Base-by-base conservation (phyloP, 2,113 vertebrate genomes). In the Ptychochromis oligacanthus region DNA sequence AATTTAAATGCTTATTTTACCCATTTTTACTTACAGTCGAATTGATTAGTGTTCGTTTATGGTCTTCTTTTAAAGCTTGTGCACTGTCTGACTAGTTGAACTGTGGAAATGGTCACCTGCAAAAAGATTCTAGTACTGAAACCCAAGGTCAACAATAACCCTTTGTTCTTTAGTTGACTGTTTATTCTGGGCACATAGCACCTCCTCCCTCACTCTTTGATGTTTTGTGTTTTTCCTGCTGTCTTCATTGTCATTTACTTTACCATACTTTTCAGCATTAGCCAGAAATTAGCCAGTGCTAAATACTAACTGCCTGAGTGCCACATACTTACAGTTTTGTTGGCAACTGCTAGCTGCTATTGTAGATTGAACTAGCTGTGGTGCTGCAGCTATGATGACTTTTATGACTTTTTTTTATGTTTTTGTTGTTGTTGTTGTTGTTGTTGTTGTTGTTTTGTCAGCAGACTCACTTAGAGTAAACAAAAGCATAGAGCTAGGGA, bases 381-480 rank as follows among this genome's bases (percentile, higher is more conserved):
- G 13, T 46, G 34, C 60, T 14, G 61, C 61, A 40, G 8, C 61
- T 40, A 13, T 40, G 36, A 64, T 64, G 36, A 64, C n/a, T n/a
- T n/a, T n/a, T n/a, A n/a, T n/a, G n/a, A n/a, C n/a, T n/a, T n/a
- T n/a, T n/a, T n/a, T n/a, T n/a, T n/a, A n/a, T n/a, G n/a, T n/a
- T n/a, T n/a, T n/a, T n/a, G n/a, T n/a, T n/a, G n/a, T n/a, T n/a
- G n/a, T n/a, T n/a, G n/a, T n/a, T n/a, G n/a, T n/a, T n/a, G n/a
- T n/a, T n/a, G n/a, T n/a, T n/a, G n/a, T n/a, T n/a, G n/a, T n/a
- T n/a, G n/a, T n/a, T n/a, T 17, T 36, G 18, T 40, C 13, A 22
- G 34, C 38, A 22, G 20, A 43, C 36, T 81, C 34, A 64, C 24
- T n/a, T 80, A 46, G 49, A 31, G 46, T 79, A 77, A 74, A 79